Conservation (phyloP, 2,797 vertebrate species). For the Cygnus olor region DNA sequence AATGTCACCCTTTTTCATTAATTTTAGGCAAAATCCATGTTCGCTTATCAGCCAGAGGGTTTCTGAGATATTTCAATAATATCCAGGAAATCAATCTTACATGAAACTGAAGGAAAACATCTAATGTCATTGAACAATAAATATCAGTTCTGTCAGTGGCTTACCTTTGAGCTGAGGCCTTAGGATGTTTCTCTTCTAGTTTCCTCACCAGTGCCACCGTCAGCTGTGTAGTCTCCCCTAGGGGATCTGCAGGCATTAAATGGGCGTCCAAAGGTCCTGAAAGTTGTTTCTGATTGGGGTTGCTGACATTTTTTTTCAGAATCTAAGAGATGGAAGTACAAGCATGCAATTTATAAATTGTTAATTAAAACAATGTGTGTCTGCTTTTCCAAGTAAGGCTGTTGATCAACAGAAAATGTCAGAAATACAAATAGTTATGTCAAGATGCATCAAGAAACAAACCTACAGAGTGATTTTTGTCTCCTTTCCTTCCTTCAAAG, state of each 20-base stretch:
- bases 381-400: slow-evolving; percentile 59
- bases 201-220: slow-evolving; percentile 86
- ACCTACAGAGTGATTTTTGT: neutral
- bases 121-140: slow-evolving; percentile 98
- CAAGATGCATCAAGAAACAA: slow-evolving; percentile 41
- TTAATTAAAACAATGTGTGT: slow-evolving; percentile 55
- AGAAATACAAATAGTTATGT: slow-evolving; percentile 51
- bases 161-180: slow-evolving; percentile 90
- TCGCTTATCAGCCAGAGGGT: slow-evolving; percentile 87
- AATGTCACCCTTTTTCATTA: slow-evolving; percentile 76
- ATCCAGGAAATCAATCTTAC: slow-evolving; percentile 94
- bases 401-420: slow-evolving; percentile 52
- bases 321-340: slow-evolving; percentile 73
- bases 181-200: slow-evolving; percentile 85
- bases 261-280: slow-evolving; percentile 71
- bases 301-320: slow-evolving; percentile 69
- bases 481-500: neutral
- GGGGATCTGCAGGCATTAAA: slow-evolving; percentile 74
- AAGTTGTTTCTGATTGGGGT: slow-evolving; percentile 72
- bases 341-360: slow-evolving; percentile 31
- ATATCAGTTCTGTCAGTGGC: slow-evolving; percentile 89
- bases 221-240: slow-evolving; percentile 80
- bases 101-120: slow-evolving; percentile 95
- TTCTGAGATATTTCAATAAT: slow-evolving; percentile 93
- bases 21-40: slow-evolving; percentile 75